These are phyloP conservation scores for Otolemur crassicaudatus DNA, from an alignment of 2,797 vertebrate genomes.

Conservation along the genomic window DNA sequence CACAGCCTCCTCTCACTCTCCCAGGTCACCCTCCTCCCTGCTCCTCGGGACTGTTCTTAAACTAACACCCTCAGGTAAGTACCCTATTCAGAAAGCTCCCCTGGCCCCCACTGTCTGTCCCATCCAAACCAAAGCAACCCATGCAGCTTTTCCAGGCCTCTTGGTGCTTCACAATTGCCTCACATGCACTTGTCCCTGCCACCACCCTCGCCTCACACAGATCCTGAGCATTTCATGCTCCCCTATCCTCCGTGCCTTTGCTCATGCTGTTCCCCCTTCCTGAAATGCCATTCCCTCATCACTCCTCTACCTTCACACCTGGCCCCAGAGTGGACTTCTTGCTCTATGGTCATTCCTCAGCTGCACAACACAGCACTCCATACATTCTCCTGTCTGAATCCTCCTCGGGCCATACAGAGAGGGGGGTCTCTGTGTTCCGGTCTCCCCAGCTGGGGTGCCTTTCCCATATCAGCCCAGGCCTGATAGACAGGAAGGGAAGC, in stretches of 20 bases:
- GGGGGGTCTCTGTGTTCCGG: neutral
- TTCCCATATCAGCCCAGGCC: neutral
- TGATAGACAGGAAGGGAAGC: neutral
- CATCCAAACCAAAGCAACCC: neutral
- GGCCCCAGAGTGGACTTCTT: neutral
- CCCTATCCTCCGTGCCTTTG: neutral
- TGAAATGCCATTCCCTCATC: rapidly evolving
- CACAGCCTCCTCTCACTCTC: neutral
- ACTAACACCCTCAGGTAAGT: neutral
- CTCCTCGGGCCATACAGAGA: neutral
- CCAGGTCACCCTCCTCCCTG: neutral
- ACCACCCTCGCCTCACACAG: neutral
- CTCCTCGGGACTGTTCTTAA: neutral
- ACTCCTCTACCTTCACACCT: neutral
- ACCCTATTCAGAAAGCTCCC: neutral
- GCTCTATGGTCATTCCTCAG: rapidly evolving
- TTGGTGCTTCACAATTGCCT: neutral
- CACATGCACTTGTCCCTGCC: neutral
- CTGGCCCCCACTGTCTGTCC: neutral
- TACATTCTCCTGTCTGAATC: neutral
- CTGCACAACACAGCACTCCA: rapidly evolving
- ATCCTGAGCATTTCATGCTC: neutral
- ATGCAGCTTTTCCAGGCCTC: rapidly evolving
- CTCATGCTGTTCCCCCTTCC: rapidly evolving
- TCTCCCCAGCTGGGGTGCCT: no score